These are phyloP conservation scores for Papilio polyxenes DNA, from an alignment of 1,140 invertebrate species.

Conservation along the genomic window DNA sequence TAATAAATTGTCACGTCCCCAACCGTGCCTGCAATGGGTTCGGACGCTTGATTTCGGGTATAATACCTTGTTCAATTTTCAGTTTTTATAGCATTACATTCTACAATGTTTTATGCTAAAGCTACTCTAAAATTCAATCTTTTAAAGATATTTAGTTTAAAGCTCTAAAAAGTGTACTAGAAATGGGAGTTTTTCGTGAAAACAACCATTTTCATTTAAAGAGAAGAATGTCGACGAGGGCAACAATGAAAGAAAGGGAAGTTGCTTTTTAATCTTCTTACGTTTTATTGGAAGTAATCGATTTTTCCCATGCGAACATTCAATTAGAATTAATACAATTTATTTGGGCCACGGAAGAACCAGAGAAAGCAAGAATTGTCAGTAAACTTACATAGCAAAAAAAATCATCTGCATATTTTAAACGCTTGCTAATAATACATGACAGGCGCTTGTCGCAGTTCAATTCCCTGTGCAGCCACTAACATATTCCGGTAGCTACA, in stretches of 20 bases:
- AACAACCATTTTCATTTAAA: not conserved
- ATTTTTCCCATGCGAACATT: not conserved
- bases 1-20: not conserved
- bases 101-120: not conserved
- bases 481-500: slow-evolving; percentile 8
- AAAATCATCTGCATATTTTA: not conserved
- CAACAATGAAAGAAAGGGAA: not conserved
- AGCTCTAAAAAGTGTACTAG: not conserved
- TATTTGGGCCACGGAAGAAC: not conserved
- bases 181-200: not conserved
- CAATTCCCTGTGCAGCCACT: slow-evolving; percentile 6
- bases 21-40: not conserved
- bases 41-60: not conserved
- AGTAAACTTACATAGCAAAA: not conserved
- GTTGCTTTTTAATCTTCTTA: slow-evolving; percentile 4
- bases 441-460: not conserved
- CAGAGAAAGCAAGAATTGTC: not conserved
- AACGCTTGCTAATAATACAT: not conserved
- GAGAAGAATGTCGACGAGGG: not conserved
- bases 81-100: not conserved
- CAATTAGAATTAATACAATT: not conserved
- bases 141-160: not conserved
- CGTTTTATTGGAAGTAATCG: not conserved
- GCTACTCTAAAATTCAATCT: not conserved
- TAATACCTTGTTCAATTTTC: not conserved